phyloP scores from a whole-genome alignment of 2,113 vertebrate genomes.

The Cheirogaleus medius region DNA sequence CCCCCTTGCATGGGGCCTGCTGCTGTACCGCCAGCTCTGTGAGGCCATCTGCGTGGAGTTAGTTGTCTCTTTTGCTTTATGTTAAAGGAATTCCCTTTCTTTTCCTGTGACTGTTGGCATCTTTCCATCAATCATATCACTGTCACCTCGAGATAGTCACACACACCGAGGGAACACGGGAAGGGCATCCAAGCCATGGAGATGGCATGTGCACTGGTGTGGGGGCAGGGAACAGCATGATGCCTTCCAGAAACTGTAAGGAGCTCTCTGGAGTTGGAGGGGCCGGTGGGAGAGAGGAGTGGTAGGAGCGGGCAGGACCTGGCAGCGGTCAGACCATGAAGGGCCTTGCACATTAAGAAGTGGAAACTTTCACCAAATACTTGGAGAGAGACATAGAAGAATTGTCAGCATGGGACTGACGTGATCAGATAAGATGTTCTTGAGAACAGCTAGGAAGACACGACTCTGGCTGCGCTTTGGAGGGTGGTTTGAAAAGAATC shows the following conservation, averaged over 20 bases:
- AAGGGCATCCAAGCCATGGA: background rate
- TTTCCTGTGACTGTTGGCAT: background rate
- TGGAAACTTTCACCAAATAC: background rate
- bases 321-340: background rate
- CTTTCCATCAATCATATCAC: slow-evolving; percentile 9
- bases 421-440: background rate
- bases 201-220: background rate
- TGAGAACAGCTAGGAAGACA: background rate
- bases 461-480: background rate
- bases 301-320: background rate
- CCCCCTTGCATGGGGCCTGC: background rate
- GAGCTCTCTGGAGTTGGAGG: background rate
- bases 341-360: background rate
- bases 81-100: background rate
- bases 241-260: background rate
- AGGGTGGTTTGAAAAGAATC: background rate
- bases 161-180: background rate
- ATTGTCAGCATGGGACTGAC: background rate
- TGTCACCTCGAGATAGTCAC: background rate
- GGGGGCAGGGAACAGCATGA: background rate
- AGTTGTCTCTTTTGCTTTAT: background rate
- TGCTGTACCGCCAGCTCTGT: background rate
- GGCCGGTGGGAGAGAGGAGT: accelerated
- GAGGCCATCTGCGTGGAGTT: background rate
- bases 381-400: background rate